Evolutionary conservation across 2,888 invertebrate species (phyloP), one percentile per base, ranked within the genome.

Genomic region (Caenorhabditis virilis): DNA sequence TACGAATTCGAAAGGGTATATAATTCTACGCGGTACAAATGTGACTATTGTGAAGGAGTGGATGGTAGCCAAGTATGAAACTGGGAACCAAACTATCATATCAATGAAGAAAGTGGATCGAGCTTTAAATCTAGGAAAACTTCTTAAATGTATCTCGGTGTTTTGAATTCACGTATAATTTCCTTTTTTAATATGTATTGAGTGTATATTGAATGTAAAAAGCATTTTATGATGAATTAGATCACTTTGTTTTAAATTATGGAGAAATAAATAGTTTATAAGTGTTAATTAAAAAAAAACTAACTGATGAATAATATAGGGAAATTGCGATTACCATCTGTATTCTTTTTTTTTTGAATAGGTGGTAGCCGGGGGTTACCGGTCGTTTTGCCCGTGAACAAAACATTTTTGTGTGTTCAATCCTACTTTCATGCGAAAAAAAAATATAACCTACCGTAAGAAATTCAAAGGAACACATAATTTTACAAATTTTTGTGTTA

Each of bases 1-100:
- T 15, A 58, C 53, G 11, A 55, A 58, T 43, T 47, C 50, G 1
- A 36, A 49, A 38, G 62, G 62, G 55, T 46, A 46, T 18, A 52
- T 64, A 39, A 54, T 56, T 23, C 30, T 64, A 26, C 63, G 53
- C 6, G 63, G 63, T 18, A 27, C 35, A 20, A 57, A 58, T 18
- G 49, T 64, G 15, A 58, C 63, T 22, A 47, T 57, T 35, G 58
- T 64, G 26, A 46, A 54, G 4, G 63, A 64, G 22, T 64, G 63
- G 63, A 46, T 42, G 26, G 53, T 64, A 15, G 35, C 46, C 30
- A 48, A 45, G 20, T 64, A 64, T 47, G 46, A 53, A n/a, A 54
- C 58, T 45, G 43, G 50, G 35, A 57, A 54, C 45, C 41, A 50
- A 47, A 58, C 63, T 41, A 64, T 64, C 41, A 64, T 64, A 26